Evolutionary conservation across 2,888 invertebrate genomes (phyloP).

Genomic region (Baronia brevicornis): DNA sequence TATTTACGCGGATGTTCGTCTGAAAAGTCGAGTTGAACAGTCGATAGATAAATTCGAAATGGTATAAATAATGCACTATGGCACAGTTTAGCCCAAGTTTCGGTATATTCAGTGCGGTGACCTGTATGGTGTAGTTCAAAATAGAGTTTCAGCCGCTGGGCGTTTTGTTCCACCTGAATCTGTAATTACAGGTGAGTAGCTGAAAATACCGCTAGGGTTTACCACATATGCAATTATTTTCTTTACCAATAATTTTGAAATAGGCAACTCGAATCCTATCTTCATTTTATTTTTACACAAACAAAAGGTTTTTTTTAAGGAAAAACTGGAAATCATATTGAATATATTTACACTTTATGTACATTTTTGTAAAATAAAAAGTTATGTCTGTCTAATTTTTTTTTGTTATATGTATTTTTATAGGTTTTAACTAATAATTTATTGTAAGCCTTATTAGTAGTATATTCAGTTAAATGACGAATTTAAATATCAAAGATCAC

Average conservation of each 20-base stretch:
- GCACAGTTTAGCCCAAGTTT: slow-evolving; percentile 13
- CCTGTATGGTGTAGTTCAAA: slow-evolving; percentile 25
- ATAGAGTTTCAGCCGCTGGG: slow-evolving; percentile 19
- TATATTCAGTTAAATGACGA: too few relatives aligned
- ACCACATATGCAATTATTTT: too few relatives aligned
- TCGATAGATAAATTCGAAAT: slow-evolving; percentile 16
- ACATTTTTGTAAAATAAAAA: too few relatives aligned
- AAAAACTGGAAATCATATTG: too few relatives aligned
- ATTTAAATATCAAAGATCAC: too few relatives aligned
- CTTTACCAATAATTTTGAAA: slow-evolving; percentile 12
- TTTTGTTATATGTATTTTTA: too few relatives aligned
- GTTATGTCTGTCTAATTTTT: too few relatives aligned
- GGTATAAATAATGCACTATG: slow-evolving; percentile 22
- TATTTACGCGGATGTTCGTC: slow-evolving; percentile 24
- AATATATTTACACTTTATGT: too few relatives aligned
- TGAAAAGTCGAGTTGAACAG: slow-evolving; percentile 6
- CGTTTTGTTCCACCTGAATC: slow-evolving; percentile 24
- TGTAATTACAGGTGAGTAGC: slow-evolving; percentile 38
- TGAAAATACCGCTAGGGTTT: slow-evolving; percentile 3
- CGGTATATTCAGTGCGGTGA: slow-evolving; percentile 28
- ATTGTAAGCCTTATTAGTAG: too few relatives aligned
- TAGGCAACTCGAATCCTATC: too few relatives aligned
- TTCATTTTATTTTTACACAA: too few relatives aligned
- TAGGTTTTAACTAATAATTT: too few relatives aligned
- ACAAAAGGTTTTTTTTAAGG: background rate